Base-by-base conservation (phyloP, 2,797 vertebrate species). In the Pangasius macronema region DNA sequence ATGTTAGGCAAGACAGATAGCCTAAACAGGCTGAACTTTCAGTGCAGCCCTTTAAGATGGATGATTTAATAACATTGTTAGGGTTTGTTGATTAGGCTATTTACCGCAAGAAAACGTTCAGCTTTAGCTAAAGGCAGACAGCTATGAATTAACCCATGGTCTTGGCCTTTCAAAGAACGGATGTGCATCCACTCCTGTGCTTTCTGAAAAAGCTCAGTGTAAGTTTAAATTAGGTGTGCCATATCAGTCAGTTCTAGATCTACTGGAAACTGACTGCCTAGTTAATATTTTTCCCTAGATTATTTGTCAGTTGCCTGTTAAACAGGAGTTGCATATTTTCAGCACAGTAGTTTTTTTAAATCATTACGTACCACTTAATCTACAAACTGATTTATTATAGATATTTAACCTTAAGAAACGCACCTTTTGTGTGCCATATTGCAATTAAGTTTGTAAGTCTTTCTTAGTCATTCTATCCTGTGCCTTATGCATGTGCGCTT, bases 21-120 rank as follows among this genome's bases (percentile, higher is more conserved):
- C 14, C 3, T 11, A n/a, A 59, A 39, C 36, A 73, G 53, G 42
- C 51, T 73, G 67, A 86, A 82, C 80, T 20, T 82, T 51, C 24
- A 30, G 14, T 61, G 73, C 61, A 68, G 18, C 42, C 30, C 6
- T 1, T 33, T 11, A 73, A 82, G 85, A 73, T 75, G 65, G 79
- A 87, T 73, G 79, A 46, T 57, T 73, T 83, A 83, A 65, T 85
- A 85, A 87, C 82, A 76, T 67, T 27, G 68, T 68, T 83, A 53
- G 63, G 63, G 61, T 51, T 68, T 83, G 82, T 53, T 83, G 63
- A 83, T 83, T 53, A 68, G 82, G 63, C 46, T 30, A 80, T 80
- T 53, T 68, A 80, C 22, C 36, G 59, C 33, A 49, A 24, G 67
- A 73, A 67, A 73, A 73, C 18, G 73, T 82, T 86, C 65, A 61